Base-by-base conservation (phyloP, 2,113 vertebrate genomes). In the Choloepus hoffmanni region DNA sequence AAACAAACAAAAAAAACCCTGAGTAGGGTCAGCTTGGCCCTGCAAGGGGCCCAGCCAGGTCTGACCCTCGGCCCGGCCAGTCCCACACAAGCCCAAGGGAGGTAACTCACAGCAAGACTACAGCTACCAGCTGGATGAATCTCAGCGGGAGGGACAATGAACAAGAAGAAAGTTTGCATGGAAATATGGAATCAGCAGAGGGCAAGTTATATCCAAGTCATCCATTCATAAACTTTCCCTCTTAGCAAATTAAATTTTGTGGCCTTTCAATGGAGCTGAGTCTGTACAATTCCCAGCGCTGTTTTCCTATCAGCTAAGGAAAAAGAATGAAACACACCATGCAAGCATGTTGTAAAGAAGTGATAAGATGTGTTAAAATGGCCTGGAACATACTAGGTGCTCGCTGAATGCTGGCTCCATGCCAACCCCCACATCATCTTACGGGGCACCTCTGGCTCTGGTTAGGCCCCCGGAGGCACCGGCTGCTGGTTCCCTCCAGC, bases 151-250 rank as follows among this genome's bases (percentile, higher is more conserved):
- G 50, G 15, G 50, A 10, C 10, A 33, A 26, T 21, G 45, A 50
- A 7, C 18, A 50, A 40, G 26, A 40, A 58, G 13, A 11, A n/a
- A 45, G 77, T 55, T 43, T 26, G 33, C 19, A 8, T 1, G 26
- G 48, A n/a, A 16, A 43, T 0, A 5, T 2, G 19, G 65, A 5
- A 0, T 24, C 48, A 1, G 30, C 67, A 14, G 7, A 50, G 68
- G 83, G 83, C 4, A 2, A 45, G 11, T 0, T 0, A 4, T 0
- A 30, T 30, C 85, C 12, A 30, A 45, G 58, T 13, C 14, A 0
- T 0, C 7, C n/a, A 21, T 67, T 85, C 23, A 24, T 58, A 58
- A 30, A 84, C 36, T 53, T 13, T 18, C 28, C 21, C 16, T 84
- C 72, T 73, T 6, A 3, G 91, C 83, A 86, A 45, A 60, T 68